Conservation (phyloP, 2,113 vertebrate species). For the Sceloporus tristichus region DNA sequence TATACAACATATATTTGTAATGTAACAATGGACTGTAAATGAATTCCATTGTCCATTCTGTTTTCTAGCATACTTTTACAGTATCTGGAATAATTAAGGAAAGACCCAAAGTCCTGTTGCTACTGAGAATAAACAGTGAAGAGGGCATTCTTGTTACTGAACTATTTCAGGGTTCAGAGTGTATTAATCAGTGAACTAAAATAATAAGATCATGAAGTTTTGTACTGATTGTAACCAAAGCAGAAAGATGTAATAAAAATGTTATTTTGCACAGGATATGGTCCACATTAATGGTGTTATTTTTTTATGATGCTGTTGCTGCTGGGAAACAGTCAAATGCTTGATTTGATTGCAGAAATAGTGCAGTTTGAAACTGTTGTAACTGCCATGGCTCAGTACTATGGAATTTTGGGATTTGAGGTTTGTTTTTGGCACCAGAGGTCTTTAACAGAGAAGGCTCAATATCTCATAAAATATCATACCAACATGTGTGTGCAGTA, state of each 20-base stretch:
- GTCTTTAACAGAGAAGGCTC: too few relatives aligned
- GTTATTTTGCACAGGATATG: background rate
- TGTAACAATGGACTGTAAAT: conserved; percentile 45
- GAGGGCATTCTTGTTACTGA: conserved; percentile 59
- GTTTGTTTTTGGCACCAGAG: too few relatives aligned
- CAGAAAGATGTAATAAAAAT: background rate
- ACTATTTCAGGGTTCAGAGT: conserved; percentile 49
- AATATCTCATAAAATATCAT: background rate
- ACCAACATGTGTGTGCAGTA: background rate
- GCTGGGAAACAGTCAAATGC: too few relatives aligned
- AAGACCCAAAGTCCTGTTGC: conserved; percentile 58
- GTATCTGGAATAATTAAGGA: conserved; percentile 73
- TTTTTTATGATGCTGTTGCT: background rate
- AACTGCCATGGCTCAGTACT: too few relatives aligned
- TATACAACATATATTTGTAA: conserved; percentile 61
- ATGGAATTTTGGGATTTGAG: too few relatives aligned
- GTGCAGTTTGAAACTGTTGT: too few relatives aligned
- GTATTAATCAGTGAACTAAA: conserved; percentile 58
- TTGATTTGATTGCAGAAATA: too few relatives aligned
- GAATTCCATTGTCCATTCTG: conserved; percentile 61
- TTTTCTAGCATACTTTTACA: conserved; percentile 71
- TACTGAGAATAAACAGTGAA: conserved; percentile 58
- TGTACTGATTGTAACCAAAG: conserved; percentile 34
- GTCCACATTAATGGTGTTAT: conserved; percentile 12
- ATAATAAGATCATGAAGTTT: conserved; percentile 3